Percentiles rank a stretch among this genome's conserved stretches.
These are phyloP conservation scores for Mallotus villosus DNA, from an alignment of 2,797 vertebrate species.

Conservation along the genomic window DNA sequence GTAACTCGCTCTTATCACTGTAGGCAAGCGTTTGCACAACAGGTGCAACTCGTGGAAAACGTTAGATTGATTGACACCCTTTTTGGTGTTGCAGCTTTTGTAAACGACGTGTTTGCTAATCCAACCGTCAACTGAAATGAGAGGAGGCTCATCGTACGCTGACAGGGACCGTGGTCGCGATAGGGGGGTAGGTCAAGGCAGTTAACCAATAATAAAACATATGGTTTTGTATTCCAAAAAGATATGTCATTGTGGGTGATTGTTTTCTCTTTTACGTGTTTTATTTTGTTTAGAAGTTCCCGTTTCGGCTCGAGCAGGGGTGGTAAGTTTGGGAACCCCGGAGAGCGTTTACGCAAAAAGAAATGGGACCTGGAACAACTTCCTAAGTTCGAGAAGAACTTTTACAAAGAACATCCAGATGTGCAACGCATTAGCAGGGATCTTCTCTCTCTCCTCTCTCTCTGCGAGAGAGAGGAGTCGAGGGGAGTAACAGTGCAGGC, in stretches of 20 bases:
- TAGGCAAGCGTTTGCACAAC: not conserved
- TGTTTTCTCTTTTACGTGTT: not conserved
- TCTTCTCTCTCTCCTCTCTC: not conserved
- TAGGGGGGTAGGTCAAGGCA: conserved; percentile 72
- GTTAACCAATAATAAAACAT: not conserved
- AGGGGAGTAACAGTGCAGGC: too few relatives aligned
- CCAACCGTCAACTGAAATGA: conserved; percentile 52
- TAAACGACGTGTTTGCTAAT: not conserved
- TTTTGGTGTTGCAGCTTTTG: not conserved
- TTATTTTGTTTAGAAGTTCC: conserved; percentile 49
- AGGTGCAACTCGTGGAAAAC: too few relatives aligned
- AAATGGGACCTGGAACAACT: conserved; percentile 93
- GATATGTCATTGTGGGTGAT: not conserved
- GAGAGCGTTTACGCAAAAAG: conserved; percentile 91
- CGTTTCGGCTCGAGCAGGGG: conserved; percentile 81
- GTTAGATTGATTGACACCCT: too few relatives aligned
- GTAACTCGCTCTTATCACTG: too few relatives aligned
- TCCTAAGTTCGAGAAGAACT: conserved; percentile 97
- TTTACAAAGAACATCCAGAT: conserved; percentile 87
- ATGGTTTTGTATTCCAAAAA: not conserved
- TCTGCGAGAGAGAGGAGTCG: too few relatives aligned
- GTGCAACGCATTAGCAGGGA: conserved; percentile 86
- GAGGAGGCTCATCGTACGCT: conserved; percentile 68
- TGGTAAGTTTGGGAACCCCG: conserved; percentile 92
- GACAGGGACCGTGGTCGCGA: conserved; percentile 82